These are phyloP conservation scores for Pogoniulus pusillus DNA, from an alignment of 2,797 vertebrate species.

Conservation along the genomic window DNA sequence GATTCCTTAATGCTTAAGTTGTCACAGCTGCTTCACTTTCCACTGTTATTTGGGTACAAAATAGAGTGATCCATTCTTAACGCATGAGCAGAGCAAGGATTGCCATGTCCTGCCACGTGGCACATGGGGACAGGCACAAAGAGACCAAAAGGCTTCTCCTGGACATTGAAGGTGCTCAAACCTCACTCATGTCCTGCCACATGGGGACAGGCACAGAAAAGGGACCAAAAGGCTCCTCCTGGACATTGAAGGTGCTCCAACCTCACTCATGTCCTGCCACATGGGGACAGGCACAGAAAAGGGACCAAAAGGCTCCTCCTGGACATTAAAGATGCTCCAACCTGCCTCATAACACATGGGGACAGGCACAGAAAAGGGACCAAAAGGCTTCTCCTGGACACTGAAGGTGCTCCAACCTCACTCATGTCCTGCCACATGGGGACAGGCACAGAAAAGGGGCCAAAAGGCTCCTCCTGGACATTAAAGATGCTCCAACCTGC, in stretches of 20 bases:
- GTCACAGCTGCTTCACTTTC: slow-evolving; percentile 48
- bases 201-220: neutral
- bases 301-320: neutral
- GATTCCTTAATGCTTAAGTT: slow-evolving; percentile 42
- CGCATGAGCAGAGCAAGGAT: neutral
- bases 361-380: neutral
- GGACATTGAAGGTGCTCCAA: neutral
- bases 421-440: neutral
- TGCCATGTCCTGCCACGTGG: neutral
- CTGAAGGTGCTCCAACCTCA: too few relatives aligned
- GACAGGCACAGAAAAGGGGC: neutral
- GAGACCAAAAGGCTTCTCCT: neutral
- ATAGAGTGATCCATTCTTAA: slow-evolving; percentile 43
- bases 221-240: neutral
- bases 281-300: neutral
- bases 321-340: neutral
- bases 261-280: neutral
- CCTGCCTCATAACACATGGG: neutral
- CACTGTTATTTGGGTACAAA: slow-evolving; percentile 28
- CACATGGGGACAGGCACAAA: neutral
- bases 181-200: neutral
- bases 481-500: neutral
- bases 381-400: neutral
- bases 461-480: neutral
- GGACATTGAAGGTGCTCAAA: neutral